A percentile compares a stretch with the other conserved stretches of the same genome.
These are phyloP conservation scores for Gobius niger DNA, from an alignment of 2,113 vertebrate species.

Conservation along the genomic window DNA sequence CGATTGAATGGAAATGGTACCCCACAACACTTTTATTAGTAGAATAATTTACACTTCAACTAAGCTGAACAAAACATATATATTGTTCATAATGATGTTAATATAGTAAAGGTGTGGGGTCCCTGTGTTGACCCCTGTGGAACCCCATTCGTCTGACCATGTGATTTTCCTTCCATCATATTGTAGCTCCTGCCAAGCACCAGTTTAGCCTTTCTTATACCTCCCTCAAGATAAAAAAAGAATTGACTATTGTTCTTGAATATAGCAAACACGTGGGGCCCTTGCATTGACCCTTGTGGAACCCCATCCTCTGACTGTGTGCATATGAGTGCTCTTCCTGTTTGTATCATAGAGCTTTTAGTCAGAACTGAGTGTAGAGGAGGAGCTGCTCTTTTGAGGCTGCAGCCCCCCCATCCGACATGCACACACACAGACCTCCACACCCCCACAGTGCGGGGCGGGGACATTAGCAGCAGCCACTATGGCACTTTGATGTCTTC, in stretches of 20 bases:
- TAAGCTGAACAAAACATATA: too few species aligned
- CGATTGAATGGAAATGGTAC: too few species aligned
- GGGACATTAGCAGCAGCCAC: background rate
- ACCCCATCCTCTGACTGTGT: background rate
- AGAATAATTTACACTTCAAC: too few species aligned
- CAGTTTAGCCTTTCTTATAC: too few species aligned
- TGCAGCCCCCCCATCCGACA: background rate
- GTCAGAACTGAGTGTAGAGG: background rate
- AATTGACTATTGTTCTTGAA: background rate
- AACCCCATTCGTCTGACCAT: too few species aligned
- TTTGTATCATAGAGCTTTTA: background rate
- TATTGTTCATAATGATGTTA: too few species aligned
- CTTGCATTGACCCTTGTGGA: background rate
- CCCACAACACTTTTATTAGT: too few species aligned
- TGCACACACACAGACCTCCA: background rate
- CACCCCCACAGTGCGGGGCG: background rate
- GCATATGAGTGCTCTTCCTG: background rate
- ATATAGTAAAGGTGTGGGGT: too few species aligned
- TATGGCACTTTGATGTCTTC: slow-evolving; percentile 9
- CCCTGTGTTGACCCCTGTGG: too few species aligned
- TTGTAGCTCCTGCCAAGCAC: too few species aligned
- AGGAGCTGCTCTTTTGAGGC: slow-evolving; percentile 4
- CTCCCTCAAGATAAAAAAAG: background rate
- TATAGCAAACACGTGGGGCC: background rate
- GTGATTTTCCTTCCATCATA: too few species aligned